phyloP scores from a whole-genome alignment of 2,113 vertebrate genomes.

The Aegithalos caudatus region DNA sequence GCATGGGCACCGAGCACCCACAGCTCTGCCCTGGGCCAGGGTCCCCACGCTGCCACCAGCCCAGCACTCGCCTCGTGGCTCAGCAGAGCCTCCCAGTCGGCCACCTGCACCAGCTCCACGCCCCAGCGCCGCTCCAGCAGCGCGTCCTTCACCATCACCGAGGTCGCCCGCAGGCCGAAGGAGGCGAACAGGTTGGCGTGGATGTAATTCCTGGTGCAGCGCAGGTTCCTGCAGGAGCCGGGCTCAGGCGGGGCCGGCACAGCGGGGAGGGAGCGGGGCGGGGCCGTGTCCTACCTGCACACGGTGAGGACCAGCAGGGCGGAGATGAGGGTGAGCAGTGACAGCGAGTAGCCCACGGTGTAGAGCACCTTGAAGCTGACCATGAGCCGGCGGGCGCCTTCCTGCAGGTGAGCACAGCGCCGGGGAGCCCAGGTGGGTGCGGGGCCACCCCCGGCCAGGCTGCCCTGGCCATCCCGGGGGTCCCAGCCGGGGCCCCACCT shows the following conservation, averaged over 20 bases:
- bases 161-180: constrained; percentile 79
- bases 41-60: not conserved
- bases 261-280: not conserved
- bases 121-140: constrained; percentile 79
- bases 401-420: not conserved
- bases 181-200: constrained; percentile 83
- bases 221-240: constrained; percentile 72
- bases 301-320: constrained; percentile 68
- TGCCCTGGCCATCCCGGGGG: rapidly evolving
- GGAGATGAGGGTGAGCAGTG: constrained; percentile 79
- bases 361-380: constrained; percentile 83
- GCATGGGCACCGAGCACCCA: rapidly evolving
- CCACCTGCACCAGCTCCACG: constrained; percentile 64
- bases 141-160: constrained; percentile 79
- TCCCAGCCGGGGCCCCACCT: constrained; percentile 47
- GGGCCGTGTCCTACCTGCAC: constrained; percentile 8
- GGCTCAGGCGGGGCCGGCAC: not conserved
- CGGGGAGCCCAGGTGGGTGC: rapidly evolving
- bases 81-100: constrained; percentile 76
- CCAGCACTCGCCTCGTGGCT: constrained; percentile 65
- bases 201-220: constrained; percentile 82
- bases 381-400: constrained; percentile 76
- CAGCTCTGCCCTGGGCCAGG: rapidly evolving
- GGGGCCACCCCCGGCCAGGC: not conserved
- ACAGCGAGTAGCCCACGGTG: constrained; percentile 87